Percentiles rank a stretch among this genome's conserved stretches.
These are phyloP conservation scores for Gerosis bhagava DNA, from an alignment of 2,888 invertebrate genomes.

Conservation along the genomic window DNA sequence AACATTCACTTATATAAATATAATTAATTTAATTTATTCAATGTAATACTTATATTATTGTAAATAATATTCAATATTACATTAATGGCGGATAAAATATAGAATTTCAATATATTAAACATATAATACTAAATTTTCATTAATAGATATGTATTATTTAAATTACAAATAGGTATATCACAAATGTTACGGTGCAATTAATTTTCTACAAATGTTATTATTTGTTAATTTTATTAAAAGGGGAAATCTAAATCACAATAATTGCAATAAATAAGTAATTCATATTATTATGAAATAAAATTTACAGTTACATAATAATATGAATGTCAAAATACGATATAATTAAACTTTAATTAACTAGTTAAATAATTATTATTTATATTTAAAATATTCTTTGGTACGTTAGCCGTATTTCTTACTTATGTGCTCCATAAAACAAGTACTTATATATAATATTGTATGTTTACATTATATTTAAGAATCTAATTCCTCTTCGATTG, in stretches of 20 bases:
- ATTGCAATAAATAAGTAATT: neutral
- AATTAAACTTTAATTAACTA: neutral
- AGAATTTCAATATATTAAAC: no score
- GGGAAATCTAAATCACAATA: neutral
- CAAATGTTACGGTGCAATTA: neutral
- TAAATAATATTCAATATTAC: no score
- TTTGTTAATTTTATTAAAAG: neutral
- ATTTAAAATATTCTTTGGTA: slow-evolving; percentile 66
- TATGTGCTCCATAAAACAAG: slow-evolving; percentile 49
- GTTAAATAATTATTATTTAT: slow-evolving; percentile 19
- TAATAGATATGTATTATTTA: no score
- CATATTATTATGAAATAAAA: neutral
- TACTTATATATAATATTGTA: slow-evolving; percentile 2
- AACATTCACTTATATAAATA: no score
- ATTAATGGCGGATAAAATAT: no score
- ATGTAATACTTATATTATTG: no score
- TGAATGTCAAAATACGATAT: neutral
- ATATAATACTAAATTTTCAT: no score
- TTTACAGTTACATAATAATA: neutral
- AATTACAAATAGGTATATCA: neutral
- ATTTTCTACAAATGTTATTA: neutral
- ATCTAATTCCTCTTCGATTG: neutral
- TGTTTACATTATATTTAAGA: slow-evolving; percentile 5
- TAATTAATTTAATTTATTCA: no score
- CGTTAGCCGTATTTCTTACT: slow-evolving; percentile 60